These are phyloP conservation scores for Anthrax anthrax DNA, from an alignment of 2,888 invertebrate genomes.

Conservation along the genomic window DNA sequence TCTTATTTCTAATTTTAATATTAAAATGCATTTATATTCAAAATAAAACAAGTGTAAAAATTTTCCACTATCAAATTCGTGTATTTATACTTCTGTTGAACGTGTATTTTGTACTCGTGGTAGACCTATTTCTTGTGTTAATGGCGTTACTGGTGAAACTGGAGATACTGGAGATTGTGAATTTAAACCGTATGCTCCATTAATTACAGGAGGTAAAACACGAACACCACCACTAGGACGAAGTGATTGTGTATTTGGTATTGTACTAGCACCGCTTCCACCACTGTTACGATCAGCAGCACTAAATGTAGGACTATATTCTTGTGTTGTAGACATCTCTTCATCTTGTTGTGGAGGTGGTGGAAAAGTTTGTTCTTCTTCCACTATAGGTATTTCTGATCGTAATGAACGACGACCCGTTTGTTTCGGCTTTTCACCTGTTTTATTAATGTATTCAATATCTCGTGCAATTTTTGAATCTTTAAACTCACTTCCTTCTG, in stretches of 20 bases:
- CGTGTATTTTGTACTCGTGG: conserved; percentile 26
- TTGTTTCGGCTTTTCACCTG: conserved; percentile 41
- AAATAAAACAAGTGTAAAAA: no score
- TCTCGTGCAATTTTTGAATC: conserved; percentile 48
- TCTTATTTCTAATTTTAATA: no score
- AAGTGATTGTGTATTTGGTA: conserved; percentile 6
- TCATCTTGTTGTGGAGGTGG: conserved; percentile 25
- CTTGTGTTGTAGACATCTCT: conserved; percentile 14
- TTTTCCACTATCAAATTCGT: no score
- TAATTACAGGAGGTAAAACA: conserved; percentile 24
- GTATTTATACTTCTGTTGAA: conserved; percentile 33
- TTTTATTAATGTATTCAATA: conserved; percentile 41
- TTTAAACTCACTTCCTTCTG: conserved; percentile 45
- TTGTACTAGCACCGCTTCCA: conserved; percentile 23
- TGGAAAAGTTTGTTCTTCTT: conserved; percentile 16
- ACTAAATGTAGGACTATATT: conserved; percentile 33
- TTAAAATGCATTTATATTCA: no score
- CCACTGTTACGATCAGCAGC: conserved; percentile 28
- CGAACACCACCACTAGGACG: conserved; percentile 29
- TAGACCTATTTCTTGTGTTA: conserved; percentile 30
- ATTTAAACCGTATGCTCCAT: conserved; percentile 2
- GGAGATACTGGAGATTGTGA: not conserved
- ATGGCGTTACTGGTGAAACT: conserved; percentile 15
- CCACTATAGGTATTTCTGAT: conserved; percentile 24
- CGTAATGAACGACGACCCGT: conserved; percentile 41